These are phyloP conservation scores for Halcyon chelicuti DNA, from an alignment of 2,797 vertebrate genomes.

Conservation along the genomic window DNA sequence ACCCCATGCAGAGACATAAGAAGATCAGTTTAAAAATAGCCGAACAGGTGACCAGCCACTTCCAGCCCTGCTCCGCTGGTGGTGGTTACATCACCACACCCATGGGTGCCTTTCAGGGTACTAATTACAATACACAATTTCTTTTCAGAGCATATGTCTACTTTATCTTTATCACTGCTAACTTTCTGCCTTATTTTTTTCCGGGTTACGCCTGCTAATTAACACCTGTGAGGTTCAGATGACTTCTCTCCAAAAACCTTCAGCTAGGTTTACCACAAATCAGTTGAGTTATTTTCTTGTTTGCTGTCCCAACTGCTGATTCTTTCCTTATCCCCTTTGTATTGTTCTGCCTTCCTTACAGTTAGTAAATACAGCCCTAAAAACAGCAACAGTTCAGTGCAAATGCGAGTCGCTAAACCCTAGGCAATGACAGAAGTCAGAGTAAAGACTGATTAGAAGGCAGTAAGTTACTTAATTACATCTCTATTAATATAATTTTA, in stretches of 20 bases:
- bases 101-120: not conserved
- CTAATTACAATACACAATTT: not conserved
- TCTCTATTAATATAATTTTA: not conserved
- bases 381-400: not conserved
- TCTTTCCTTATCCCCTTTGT: not conserved
- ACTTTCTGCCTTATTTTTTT: not conserved
- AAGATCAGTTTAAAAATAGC: not conserved
- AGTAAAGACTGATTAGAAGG: not conserved
- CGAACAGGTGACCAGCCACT: not conserved
- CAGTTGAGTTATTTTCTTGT: not conserved
- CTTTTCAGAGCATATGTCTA: not conserved
- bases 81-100: too few species aligned
- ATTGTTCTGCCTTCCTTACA: not conserved
- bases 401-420: not conserved
- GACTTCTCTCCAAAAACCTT: not conserved
- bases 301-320: not conserved
- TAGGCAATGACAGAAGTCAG: fast-evolving
- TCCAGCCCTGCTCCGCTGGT: not conserved
- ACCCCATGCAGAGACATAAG: not conserved
- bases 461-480: not conserved
- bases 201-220: not conserved
- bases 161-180: not conserved
- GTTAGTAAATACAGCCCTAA: not conserved
- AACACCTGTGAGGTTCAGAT: not conserved
- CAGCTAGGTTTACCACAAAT: not conserved